Evolutionary conservation across 2,888 invertebrate genomes (phyloP).

Genomic region (Agriotes lineatus): DNA sequence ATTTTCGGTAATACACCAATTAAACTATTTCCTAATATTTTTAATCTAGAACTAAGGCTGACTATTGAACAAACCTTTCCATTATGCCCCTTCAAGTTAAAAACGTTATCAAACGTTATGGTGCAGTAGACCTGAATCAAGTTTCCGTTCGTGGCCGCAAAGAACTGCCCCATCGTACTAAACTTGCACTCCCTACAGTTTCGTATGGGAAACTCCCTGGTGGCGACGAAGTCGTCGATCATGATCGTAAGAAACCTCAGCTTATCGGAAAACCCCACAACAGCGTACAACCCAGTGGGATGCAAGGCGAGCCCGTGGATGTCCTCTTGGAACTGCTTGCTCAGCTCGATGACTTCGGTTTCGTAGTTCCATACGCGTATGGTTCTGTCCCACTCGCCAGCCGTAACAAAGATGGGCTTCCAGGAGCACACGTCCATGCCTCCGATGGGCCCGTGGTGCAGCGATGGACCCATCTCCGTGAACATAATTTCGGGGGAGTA

Average conservation of each 20-base stretch:
- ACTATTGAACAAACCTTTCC: slow-evolving; percentile 75
- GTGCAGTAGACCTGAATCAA: slow-evolving; percentile 88
- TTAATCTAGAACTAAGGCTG: too few species aligned
- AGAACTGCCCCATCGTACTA: slow-evolving; percentile 89
- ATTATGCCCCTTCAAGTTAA: slow-evolving; percentile 84
- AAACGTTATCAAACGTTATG: slow-evolving; percentile 81
- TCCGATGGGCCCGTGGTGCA: slow-evolving; percentile 86
- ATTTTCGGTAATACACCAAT: too few species aligned
- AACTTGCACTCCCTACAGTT: slow-evolving; percentile 84
- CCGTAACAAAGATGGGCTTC: slow-evolving; percentile 91
- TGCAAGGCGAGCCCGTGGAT: slow-evolving; percentile 83
- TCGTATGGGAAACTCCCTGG: slow-evolving; percentile 75
- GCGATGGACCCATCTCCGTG: slow-evolving; percentile 76
- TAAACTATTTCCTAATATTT: too few species aligned
- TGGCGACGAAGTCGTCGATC: slow-evolving; percentile 83
- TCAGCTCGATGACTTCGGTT: slow-evolving; percentile 81
- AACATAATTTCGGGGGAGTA: slow-evolving; percentile 74
- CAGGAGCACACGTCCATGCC: slow-evolving; percentile 87
- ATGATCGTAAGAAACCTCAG: slow-evolving; percentile 88
- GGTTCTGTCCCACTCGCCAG: slow-evolving; percentile 83
- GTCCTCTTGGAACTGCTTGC: slow-evolving; percentile 82
- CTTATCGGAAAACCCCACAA: slow-evolving; percentile 93
- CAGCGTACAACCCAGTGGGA: slow-evolving; percentile 84
- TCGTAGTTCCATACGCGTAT: slow-evolving; percentile 94
- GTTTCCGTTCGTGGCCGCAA: slow-evolving; percentile 90